Conservation (phyloP, 2,797 vertebrate species). For the Hoplostethus mediterraneus region DNA sequence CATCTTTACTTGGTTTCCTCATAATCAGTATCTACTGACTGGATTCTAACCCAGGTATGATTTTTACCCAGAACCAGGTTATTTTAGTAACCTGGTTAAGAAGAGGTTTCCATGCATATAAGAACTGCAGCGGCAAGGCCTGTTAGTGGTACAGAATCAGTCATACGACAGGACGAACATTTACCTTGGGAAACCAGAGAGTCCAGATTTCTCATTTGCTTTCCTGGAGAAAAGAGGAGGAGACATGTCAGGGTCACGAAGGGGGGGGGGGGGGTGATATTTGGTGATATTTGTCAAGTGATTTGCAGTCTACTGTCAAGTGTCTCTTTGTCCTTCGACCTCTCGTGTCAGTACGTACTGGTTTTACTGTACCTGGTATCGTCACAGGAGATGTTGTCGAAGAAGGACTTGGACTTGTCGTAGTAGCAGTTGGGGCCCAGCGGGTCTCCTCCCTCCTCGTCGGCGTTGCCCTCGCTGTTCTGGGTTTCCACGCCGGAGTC, state of each 20-base stretch:
- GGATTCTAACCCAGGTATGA: too few relatives aligned
- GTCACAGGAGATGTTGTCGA: constrained; percentile 98
- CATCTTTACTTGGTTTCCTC: too few relatives aligned
- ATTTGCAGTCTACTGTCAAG: background rate
- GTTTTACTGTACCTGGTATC: constrained; percentile 88
- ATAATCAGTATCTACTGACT: too few relatives aligned
- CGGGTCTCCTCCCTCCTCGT: constrained; percentile 86
- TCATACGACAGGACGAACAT: constrained; percentile 9
- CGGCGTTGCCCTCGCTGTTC: constrained; percentile 90
- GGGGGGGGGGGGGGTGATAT: background rate
- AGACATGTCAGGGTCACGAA: background rate
- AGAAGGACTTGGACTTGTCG: constrained; percentile 99
- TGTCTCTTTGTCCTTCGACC: too few relatives aligned
- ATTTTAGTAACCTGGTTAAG: too few relatives aligned
- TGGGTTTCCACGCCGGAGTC: constrained; percentile 93
- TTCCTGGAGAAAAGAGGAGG: constrained; percentile 67
- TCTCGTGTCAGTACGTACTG: too few relatives aligned
- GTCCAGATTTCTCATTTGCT: constrained; percentile 76
- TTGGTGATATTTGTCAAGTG: background rate
- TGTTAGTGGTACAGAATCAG: too few relatives aligned
- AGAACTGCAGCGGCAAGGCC: too few relatives aligned
- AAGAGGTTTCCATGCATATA: too few relatives aligned
- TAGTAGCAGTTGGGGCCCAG: constrained; percentile 95
- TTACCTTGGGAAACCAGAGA: constrained; percentile 73
- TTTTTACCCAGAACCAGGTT: too few relatives aligned